Base-by-base conservation (phyloP, 2,888 invertebrate species). In the Athalia circularis region DNA sequence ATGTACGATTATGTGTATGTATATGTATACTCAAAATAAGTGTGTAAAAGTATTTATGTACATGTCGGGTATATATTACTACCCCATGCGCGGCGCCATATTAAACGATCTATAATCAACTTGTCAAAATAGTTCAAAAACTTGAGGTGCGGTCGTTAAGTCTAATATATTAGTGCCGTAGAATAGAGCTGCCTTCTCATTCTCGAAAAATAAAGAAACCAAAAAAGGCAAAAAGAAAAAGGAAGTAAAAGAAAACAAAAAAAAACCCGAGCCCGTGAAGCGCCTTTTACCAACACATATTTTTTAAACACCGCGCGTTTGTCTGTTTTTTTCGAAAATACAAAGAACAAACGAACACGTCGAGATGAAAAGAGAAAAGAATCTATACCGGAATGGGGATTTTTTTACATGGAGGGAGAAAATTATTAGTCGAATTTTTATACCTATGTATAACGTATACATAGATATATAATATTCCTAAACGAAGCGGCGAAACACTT, bases 121-220 rank as follows among this genome's bases (percentile, higher is more conserved):
- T 83, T 84, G 86, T 86, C 84, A 83, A 84, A 84, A 83, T 83
- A 81, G 81, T 78, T 80, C 78, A 77, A 79, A 70, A 77, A 75
- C 79, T 78, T 79, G 79, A 75, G 68, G 29, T 29, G 75, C 70
- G 74, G 67, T 80, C 79, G 76, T 80, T 78, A 67, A 65, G 72
- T 80, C 62, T 80, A 79, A 77, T 80, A 81, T 79, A 80, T 81
- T 80, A 80, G 79, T 29, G 29, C 29, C 29, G 29, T 61, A 47
- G 77, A 80, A 82, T 79, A 79, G 80, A 80, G 78, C 78, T 76
- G 76, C 67, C 75, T 76, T 65, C 61, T 11, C 54, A 54, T 29
- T 29, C 29, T 29, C 29, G 2, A 29, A 29, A 29, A 29, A 2
- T 2, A 29, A 29, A 29, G 29, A 29, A 29, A 29, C 29, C 1